phyloP scores from a whole-genome alignment of 2,113 vertebrate genomes.

The Emydocephalus ijimae region DNA sequence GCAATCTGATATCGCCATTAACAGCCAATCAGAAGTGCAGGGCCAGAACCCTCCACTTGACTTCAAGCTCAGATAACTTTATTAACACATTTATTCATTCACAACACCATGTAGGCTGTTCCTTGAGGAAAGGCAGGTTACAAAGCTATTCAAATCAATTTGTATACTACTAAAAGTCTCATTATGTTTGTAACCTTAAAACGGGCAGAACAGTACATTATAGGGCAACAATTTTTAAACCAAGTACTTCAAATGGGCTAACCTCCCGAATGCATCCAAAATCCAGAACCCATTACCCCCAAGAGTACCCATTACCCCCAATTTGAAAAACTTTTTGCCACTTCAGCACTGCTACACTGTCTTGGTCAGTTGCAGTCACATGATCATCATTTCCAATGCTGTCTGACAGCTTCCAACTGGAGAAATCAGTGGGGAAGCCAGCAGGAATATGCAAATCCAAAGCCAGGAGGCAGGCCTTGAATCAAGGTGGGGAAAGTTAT shows the following conservation, averaged over 20 bases:
- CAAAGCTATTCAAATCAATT: not conserved
- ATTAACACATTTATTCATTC: too few species aligned
- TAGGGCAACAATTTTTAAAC: not conserved
- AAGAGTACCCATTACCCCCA: not conserved
- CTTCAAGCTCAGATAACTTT: too few species aligned
- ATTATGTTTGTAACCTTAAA: not conserved
- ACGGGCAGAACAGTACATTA: not conserved
- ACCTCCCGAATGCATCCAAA: not conserved
- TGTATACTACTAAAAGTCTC: not conserved
- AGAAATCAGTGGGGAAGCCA: not conserved
- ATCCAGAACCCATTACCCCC: not conserved
- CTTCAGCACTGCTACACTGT: not conserved
- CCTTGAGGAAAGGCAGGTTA: not conserved
- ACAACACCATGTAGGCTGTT: not conserved
- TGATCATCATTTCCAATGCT: not conserved
- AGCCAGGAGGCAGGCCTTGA: not conserved
- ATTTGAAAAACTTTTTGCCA: not conserved
- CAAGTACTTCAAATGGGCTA: not conserved
- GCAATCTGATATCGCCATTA: too few species aligned
- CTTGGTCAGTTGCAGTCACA: not conserved
- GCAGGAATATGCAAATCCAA: not conserved
- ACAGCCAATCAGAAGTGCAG: too few species aligned
- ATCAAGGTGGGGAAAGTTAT: not conserved
- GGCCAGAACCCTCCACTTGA: too few species aligned
- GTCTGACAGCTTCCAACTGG: not conserved